Percentiles rank a stretch among this genome's conserved stretches.
Evolutionary conservation across 2,888 invertebrate genomes (phyloP).

Genomic region (Chymomyza amoena): DNA sequence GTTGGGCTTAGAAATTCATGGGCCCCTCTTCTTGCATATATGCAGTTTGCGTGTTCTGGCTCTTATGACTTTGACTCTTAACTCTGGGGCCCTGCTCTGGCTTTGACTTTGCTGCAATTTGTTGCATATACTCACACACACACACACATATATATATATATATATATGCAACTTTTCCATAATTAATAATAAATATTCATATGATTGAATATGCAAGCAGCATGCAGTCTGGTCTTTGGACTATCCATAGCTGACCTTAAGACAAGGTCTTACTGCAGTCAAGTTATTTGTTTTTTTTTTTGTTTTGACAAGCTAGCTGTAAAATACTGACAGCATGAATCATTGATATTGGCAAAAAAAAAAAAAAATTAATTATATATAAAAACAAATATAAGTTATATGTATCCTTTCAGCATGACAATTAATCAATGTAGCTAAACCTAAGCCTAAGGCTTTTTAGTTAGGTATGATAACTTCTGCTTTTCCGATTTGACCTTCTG

Average conservation of each 20-base stretch:
- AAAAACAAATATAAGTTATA: background rate
- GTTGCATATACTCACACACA: constrained; percentile 7
- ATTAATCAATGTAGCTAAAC: background rate
- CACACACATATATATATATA: constrained; percentile 5
- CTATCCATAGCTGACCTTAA: constrained; percentile 36
- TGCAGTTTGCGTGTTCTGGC: background rate
- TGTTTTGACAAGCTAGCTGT: background rate
- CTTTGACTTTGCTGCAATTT: constrained; percentile 1
- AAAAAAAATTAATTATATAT: background rate
- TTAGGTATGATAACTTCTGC: no score
- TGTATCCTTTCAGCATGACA: background rate
- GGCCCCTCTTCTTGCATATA: background rate
- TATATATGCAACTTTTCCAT: background rate
- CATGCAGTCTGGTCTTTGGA: background rate
- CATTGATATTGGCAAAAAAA: background rate
- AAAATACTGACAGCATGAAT: background rate
- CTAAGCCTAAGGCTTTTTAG: no score
- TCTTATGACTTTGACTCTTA: background rate
- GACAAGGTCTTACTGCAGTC: constrained; percentile 40
- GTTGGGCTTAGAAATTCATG: background rate
- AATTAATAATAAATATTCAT: background rate
- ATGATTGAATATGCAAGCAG: background rate
- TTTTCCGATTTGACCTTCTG: no score
- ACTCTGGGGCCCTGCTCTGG: constrained; percentile 2
- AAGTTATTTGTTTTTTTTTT: background rate